Evolutionary conservation across 2,113 vertebrate genomes (phyloP).

Genomic region (Salvelinus fontinalis): DNA sequence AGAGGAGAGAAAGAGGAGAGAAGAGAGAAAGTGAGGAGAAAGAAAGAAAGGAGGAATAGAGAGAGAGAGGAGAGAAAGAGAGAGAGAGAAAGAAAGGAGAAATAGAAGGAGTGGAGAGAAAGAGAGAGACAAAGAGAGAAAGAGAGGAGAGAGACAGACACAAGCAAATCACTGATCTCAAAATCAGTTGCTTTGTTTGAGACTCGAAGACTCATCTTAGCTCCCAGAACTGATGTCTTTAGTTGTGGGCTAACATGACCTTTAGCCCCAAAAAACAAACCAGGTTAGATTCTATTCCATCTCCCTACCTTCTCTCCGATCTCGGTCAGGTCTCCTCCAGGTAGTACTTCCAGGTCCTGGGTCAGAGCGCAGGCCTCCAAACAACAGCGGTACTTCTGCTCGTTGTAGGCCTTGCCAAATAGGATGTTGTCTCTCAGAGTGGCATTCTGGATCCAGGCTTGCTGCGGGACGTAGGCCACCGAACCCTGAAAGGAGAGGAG

Average conservation of each 20-base stretch:
- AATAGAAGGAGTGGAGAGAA: not conserved
- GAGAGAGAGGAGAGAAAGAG: not conserved
- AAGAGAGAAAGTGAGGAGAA: not conserved
- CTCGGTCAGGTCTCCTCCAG: constrained; percentile 92
- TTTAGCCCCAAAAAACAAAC: too few relatives aligned
- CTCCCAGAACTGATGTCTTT: too few relatives aligned
- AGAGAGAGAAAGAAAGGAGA: not conserved
- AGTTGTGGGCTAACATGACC: too few relatives aligned
- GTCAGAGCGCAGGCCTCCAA: constrained; percentile 90
- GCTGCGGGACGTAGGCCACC: constrained; percentile 93
- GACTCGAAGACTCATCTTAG: not conserved
- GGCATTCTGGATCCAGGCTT: constrained; percentile 96
- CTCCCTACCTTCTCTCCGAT: constrained; percentile 93
- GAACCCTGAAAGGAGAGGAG: constrained; percentile 78
- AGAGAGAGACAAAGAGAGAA: not conserved
- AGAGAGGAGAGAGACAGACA: not conserved
- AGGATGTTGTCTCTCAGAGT: constrained; percentile 92
- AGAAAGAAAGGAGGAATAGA: not conserved
- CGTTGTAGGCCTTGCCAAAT: constrained; percentile 81
- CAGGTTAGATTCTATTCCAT: too few relatives aligned
- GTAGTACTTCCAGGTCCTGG: constrained; percentile 87
- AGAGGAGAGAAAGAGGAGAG: not conserved
- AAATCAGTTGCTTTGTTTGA: not conserved
- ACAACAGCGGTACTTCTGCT: constrained; percentile 81
- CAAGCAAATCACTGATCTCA: not conserved